phyloP scores from a whole-genome alignment of 2,113 vertebrate genomes.

The Cyanoliseus patagonus region DNA sequence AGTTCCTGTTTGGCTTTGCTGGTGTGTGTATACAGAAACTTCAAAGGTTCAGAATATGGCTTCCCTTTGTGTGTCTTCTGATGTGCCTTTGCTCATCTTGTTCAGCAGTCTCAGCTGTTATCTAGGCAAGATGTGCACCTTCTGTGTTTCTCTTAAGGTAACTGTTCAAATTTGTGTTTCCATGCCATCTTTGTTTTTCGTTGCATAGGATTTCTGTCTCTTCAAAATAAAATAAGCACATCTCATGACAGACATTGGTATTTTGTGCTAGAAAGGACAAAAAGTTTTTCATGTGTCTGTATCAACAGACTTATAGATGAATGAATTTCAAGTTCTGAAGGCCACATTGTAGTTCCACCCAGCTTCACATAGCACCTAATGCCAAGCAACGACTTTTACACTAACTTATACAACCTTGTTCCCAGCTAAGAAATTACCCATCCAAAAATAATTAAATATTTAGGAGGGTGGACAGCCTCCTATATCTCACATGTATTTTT shows the following conservation, averaged over 20 bases:
- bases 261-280: not conserved
- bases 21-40: not conserved
- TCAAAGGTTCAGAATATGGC: not conserved
- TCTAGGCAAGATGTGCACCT: not conserved
- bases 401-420: not conserved
- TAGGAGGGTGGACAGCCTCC: not conserved
- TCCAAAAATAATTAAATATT: not conserved
- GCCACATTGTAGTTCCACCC: not conserved
- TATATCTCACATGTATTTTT: not conserved
- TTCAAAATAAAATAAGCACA: accelerated
- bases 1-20: accelerated
- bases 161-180: not conserved
- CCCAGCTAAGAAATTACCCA: not conserved
- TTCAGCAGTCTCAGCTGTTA: not conserved
- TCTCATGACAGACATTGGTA: not conserved
- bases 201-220: not conserved
- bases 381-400: not conserved
- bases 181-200: not conserved
- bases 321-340: not conserved
- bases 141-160: not conserved
- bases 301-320: not conserved
- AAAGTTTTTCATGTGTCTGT: not conserved
- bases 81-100: not conserved
- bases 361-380: not conserved
- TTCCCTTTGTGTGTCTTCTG: not conserved